Conservation (phyloP, 92 coral and sea anemone species). For the Porites cylindrica region DNA sequence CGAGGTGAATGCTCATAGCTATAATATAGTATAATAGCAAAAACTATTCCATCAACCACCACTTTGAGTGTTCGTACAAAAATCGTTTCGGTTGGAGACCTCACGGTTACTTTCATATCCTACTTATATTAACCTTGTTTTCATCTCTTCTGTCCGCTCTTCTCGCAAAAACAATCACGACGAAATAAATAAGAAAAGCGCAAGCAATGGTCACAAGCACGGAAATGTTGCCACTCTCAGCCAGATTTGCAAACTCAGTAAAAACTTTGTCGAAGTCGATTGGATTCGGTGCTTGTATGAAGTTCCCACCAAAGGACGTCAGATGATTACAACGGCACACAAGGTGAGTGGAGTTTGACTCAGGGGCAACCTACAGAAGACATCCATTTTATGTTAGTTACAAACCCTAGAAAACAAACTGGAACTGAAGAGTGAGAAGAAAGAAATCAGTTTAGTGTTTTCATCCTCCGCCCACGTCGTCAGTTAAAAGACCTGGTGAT, state of each 20-base stretch:
- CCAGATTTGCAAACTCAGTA: constrained; percentile 32
- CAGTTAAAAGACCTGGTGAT: too few species aligned
- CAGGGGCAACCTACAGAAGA: constrained; percentile 40
- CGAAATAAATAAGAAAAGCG: constrained; percentile 45
- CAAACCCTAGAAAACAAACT: too few species aligned
- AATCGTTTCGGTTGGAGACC: too few species aligned
- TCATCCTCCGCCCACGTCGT: too few species aligned
- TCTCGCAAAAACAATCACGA: constrained; percentile 44
- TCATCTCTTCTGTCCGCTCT: constrained; percentile 60
- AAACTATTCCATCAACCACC: too few species aligned
- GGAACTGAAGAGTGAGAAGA: too few species aligned
- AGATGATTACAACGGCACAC: constrained; percentile 48
- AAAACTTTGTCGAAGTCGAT: constrained; percentile 60
- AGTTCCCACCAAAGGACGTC: constrained; percentile 58
- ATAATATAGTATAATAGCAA: too few species aligned
- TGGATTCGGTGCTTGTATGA: constrained; percentile 55
- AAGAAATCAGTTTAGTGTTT: too few species aligned
- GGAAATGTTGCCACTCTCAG: constrained; percentile 54
- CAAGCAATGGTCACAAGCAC: constrained; percentile 57
- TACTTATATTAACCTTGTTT: constrained; percentile 14
- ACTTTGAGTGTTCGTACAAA: too few species aligned
- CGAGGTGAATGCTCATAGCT: too few species aligned
- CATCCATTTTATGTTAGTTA: too few species aligned
- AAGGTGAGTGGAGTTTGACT: constrained; percentile 37
- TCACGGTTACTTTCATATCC: too few species aligned